Evolutionary conservation across 1,140 invertebrate species (phyloP), one percentile per base, ranked within the genome.

Genomic region (Drosophila parabipectinata): DNA sequence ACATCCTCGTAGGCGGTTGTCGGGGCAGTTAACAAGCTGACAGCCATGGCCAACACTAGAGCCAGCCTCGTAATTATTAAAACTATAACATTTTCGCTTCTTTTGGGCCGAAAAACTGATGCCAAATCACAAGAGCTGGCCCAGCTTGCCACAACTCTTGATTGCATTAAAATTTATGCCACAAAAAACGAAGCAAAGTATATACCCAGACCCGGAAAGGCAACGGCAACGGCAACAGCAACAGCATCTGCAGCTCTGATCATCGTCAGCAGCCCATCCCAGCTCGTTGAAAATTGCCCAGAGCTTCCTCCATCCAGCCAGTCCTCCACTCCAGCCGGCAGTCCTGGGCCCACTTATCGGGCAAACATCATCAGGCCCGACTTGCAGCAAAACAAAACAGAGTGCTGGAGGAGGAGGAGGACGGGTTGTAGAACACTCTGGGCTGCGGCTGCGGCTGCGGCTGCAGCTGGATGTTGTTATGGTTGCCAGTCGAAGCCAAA

Each of bases 331-430:
- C 30, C 39, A 15, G 34, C 51, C 26, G 21, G 30, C 57, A 39
- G 57, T 50, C 64, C 32, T 57, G 45, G 30, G 64, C 48, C 79
- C 75, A 68, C 69, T 83, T 83, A 83, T 83, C 71, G 73, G 64
- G 63, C 75, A 83, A 75, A 75, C 79, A 83, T 83, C 74, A 82
- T 74, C 79, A 83, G 56, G 5, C 63, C 60, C 55, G 30, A 69
- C 28, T 32, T 28, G 50, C 30, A 44, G 50, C 24, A 54, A 50
- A 56, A 37, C 64, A 56, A 68, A 71, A 54, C 50, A 61, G 60
- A 80, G 64, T 72, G 61, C 58, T 51, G 47, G 32, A 34, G 63
- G 15, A 60, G 67, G 30, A 52, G 54, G 60, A 48, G 48, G 32
- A 54, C 15, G 41, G 24, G 50, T 39, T 37, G 59, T 12, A 63